Evolutionary conservation across 1,140 invertebrate species (phyloP).

Genomic region (Euwallacea similis): DNA sequence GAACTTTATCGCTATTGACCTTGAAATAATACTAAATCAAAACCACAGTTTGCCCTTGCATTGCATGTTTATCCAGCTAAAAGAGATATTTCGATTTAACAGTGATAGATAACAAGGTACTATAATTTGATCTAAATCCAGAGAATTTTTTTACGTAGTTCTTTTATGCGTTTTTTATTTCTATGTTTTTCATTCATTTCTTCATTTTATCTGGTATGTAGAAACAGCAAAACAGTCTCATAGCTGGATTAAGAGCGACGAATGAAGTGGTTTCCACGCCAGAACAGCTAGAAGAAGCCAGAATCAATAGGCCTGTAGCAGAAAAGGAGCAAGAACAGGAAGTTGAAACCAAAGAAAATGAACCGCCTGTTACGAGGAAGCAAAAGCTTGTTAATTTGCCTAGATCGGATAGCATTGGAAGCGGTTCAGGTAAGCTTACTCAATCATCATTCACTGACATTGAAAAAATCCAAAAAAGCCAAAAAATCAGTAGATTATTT

Average conservation of each 20-base stretch:
- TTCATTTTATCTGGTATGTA: slow-evolving; percentile 47
- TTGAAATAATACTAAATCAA: no score
- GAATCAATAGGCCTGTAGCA: slow-evolving; percentile 51
- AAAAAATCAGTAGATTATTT: no score
- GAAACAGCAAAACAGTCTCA: slow-evolving; percentile 92
- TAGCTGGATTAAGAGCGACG: slow-evolving; percentile 86
- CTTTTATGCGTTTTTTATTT: no score
- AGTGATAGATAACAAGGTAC: no score
- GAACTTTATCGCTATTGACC: no score
- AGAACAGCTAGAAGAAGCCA: slow-evolving; percentile 66
- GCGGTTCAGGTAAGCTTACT: slow-evolving; percentile 56
- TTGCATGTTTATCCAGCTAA: no score
- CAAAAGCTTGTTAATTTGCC: slow-evolving; percentile 60
- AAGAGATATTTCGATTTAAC: no score
- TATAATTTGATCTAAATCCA: no score
- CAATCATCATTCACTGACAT: background rate
- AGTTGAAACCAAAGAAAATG: slow-evolving; percentile 53
- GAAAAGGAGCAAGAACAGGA: slow-evolving; percentile 54
- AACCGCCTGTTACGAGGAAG: slow-evolving; percentile 50
- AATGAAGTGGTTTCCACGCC: slow-evolving; percentile 69
- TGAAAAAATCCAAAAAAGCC: background rate
- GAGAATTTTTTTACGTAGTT: no score
- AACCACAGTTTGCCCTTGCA: no score
- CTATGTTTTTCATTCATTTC: no score
- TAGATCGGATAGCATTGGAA: slow-evolving; percentile 79